These are phyloP conservation scores for Branchinecta lynchi DNA, from an alignment of 1,140 invertebrate species.

Conservation along the genomic window DNA sequence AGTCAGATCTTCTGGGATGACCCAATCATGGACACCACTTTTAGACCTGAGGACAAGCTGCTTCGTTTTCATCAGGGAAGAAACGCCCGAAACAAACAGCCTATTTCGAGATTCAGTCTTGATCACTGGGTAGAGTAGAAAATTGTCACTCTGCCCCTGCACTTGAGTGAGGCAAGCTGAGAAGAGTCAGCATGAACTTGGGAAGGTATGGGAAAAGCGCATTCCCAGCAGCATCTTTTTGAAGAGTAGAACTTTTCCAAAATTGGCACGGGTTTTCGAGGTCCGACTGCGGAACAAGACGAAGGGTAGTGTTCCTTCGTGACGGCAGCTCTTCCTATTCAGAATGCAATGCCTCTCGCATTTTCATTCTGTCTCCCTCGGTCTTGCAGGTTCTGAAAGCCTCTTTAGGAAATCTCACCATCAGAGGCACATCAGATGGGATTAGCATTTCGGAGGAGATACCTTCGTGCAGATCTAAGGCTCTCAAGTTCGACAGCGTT, in stretches of 20 bases:
- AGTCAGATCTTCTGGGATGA: no score
- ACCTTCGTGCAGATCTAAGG: neutral
- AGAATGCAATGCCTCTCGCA: neutral
- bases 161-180: no score
- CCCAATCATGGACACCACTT: no score
- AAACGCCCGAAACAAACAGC: no score
- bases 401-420: neutral
- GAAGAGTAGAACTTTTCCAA: neutral
- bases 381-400: neutral
- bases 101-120: no score
- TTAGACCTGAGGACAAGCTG: no score
- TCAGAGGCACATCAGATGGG: neutral
- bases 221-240: neutral
- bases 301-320: neutral
- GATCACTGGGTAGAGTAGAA: no score
- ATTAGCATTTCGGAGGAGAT: neutral
- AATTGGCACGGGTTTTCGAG: neutral
- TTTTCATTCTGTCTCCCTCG: neutral
- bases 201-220: neutral
- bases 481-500: neutral
- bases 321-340: slow-evolving; percentile 1
- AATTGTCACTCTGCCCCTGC: no score
- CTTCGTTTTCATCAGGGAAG: no score
- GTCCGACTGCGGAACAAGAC: neutral
- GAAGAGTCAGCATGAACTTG: no score